A percentile compares a stretch with the other conserved stretches of the same genome.
phyloP scores from a whole-genome alignment of 2,113 vertebrate species.

The Psophia crepitans region DNA sequence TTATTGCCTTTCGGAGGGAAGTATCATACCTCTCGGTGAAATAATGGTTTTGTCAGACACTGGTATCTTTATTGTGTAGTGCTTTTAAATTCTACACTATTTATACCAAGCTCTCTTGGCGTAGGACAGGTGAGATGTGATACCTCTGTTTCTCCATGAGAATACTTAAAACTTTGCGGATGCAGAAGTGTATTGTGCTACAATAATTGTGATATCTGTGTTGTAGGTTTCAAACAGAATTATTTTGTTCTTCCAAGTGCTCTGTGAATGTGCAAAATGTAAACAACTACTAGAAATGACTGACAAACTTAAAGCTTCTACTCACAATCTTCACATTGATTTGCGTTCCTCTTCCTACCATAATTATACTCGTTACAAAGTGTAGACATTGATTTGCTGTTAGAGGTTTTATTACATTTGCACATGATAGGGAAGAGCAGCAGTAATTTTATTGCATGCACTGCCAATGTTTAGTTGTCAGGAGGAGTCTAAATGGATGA shows the following conservation, averaged over 20 bases:
- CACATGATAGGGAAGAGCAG: not conserved
- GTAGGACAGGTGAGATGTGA: slow-evolving; percentile 53
- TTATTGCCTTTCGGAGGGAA: slow-evolving; percentile 53
- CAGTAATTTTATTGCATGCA: not conserved
- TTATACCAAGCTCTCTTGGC: slow-evolving; percentile 45
- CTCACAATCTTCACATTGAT: not conserved
- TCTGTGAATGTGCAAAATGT: not conserved
- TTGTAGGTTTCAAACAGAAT: not conserved
- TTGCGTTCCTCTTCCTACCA: not conserved
- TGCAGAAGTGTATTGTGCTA: not conserved
- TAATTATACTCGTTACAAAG: not conserved
- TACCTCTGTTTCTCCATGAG: slow-evolving; percentile 8
- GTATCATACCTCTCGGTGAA: slow-evolving; percentile 66
- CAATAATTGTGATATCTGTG: not conserved
- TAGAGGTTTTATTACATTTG: not conserved
- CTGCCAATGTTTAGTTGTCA: not conserved
- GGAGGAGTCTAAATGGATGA: not conserved
- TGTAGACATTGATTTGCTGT: not conserved
- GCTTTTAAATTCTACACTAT: slow-evolving; percentile 67
- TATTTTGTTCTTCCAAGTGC: not conserved
- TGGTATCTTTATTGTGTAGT: slow-evolving; percentile 65
- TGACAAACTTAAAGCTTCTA: not conserved
- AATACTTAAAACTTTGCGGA: not conserved
- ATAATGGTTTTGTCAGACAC: slow-evolving; percentile 69
- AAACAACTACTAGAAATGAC: not conserved